Evolutionary conservation across 2,888 invertebrate genomes (phyloP).

Genomic region (Zaprionus obscuricornis): DNA sequence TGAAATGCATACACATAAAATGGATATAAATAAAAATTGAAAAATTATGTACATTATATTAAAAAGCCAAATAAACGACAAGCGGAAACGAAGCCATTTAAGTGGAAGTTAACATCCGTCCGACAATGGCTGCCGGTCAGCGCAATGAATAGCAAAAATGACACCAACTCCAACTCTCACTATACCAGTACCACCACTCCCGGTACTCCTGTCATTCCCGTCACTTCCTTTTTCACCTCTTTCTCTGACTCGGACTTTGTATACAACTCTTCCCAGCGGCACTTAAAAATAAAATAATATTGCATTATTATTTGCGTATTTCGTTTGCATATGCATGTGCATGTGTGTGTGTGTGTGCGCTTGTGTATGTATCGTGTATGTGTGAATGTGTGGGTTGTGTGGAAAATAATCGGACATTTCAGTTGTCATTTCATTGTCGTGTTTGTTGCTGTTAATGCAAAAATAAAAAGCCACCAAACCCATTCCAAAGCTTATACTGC

Average conservation of each 20-base stretch:
- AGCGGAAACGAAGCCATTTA: slow-evolving; percentile 83
- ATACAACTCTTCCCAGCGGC: not conserved
- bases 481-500: slow-evolving; percentile 28
- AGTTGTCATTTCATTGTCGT: slow-evolving; percentile 82
- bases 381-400: slow-evolving; percentile 36
- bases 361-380: slow-evolving; percentile 57
- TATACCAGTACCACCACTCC: not conserved
- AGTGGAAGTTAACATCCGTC: slow-evolving; percentile 81
- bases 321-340: not conserved
- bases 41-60: slow-evolving; percentile 78
- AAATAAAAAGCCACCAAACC: slow-evolving; percentile 74
- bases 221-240: too few relatives aligned
- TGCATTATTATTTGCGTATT: slow-evolving; percentile 75
- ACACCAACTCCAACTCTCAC: not conserved
- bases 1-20: slow-evolving; percentile 70
- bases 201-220: too few relatives aligned
- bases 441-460: slow-evolving; percentile 78
- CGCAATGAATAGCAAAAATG: slow-evolving; percentile 58
- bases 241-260: too few relatives aligned
- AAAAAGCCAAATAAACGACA: slow-evolving; percentile 78
- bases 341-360: slow-evolving; percentile 16
- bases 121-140: slow-evolving; percentile 73
- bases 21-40: slow-evolving; percentile 75
- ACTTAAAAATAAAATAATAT: slow-evolving; percentile 74
- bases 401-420: slow-evolving; percentile 83